Conservation (phyloP, 2,113 vertebrate species). For the Alaudala cheleensis region DNA sequence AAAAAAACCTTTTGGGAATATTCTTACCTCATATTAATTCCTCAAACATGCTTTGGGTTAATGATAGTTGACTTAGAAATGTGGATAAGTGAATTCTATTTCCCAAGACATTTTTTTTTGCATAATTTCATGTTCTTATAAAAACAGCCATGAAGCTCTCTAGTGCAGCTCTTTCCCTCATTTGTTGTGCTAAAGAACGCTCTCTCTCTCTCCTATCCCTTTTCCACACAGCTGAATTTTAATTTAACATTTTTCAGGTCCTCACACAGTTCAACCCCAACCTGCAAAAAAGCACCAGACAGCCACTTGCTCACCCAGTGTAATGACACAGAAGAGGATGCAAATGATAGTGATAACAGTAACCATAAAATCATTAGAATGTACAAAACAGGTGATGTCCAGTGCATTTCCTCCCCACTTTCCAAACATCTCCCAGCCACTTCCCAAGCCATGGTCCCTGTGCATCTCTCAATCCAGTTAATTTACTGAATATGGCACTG, state of each 20-base stretch:
- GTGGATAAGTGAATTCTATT: not conserved
- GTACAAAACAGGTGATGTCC: not conserved
- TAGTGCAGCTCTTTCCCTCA: not conserved
- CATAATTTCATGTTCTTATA: not conserved
- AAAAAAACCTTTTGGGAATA: not conserved
- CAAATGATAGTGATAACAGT: not conserved
- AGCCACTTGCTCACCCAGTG: fast-evolving
- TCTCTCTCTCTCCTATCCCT: not conserved
- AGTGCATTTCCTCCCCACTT: not conserved
- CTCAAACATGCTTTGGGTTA: not conserved
- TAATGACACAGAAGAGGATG: not conserved
- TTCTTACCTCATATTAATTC: not conserved
- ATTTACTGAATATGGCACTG: not conserved
- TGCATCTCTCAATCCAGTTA: not conserved
- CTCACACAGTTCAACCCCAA: not conserved
- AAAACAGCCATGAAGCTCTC: not conserved
- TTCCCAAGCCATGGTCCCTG: not conserved
- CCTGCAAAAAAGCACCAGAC: not conserved
- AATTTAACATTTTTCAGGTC: not conserved
- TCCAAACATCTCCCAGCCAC: fast-evolving
- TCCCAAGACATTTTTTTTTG: not conserved
- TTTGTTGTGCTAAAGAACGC: fast-evolving
- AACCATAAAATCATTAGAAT: not conserved
- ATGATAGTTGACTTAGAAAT: not conserved
- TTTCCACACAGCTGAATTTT: not conserved